A percentile compares a stretch with the other conserved stretches of the same genome.
phyloP scores from a whole-genome alignment of 2,797 vertebrate genomes.

The Huso huso region DNA sequence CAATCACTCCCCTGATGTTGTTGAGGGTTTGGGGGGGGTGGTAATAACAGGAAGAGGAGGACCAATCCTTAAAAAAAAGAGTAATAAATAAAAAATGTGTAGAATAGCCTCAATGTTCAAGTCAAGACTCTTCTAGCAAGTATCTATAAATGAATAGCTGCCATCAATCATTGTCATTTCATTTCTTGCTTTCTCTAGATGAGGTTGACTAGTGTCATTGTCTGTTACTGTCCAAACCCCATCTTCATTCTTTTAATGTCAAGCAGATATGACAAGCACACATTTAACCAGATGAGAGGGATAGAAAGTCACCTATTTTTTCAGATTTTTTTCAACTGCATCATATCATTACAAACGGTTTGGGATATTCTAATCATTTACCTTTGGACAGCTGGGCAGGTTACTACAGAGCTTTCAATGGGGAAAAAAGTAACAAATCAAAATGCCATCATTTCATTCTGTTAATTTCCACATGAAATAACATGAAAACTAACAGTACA shows the following conservation, averaged over 20 bases:
- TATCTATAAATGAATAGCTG: slow-evolving; percentile 86
- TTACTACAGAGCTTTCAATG: slow-evolving; percentile 10
- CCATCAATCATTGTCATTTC: slow-evolving; percentile 95
- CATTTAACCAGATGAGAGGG: slow-evolving; percentile 75
- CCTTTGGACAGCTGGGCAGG: slow-evolving; percentile 50
- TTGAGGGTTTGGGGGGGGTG: neutral
- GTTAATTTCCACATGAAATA: no score
- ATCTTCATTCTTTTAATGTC: slow-evolving; percentile 74
- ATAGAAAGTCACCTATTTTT: slow-evolving; percentile 87
- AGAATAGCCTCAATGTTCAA: slow-evolving; percentile 44
- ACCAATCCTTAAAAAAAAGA: slow-evolving; percentile 14
- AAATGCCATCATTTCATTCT: neutral
- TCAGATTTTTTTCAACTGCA: slow-evolving; percentile 48
- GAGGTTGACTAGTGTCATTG: slow-evolving; percentile 89
- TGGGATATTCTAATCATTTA: slow-evolving; percentile 50
- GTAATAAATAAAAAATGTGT: neutral
- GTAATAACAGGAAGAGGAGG: slow-evolving; percentile 5
- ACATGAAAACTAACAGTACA: no score
- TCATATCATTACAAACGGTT: slow-evolving; percentile 41
- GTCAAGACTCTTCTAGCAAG: slow-evolving; percentile 55
- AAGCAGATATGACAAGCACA: slow-evolving; percentile 89
- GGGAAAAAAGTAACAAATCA: slow-evolving; percentile 4
- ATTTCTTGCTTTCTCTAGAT: slow-evolving; percentile 76
- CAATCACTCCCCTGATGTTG: neutral
- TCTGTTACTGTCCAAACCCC: slow-evolving; percentile 86